Evolutionary conservation across 1,140 invertebrate species (phyloP), one percentile per base, ranked within the genome.

Genomic region (Zaprionus inermis): DNA sequence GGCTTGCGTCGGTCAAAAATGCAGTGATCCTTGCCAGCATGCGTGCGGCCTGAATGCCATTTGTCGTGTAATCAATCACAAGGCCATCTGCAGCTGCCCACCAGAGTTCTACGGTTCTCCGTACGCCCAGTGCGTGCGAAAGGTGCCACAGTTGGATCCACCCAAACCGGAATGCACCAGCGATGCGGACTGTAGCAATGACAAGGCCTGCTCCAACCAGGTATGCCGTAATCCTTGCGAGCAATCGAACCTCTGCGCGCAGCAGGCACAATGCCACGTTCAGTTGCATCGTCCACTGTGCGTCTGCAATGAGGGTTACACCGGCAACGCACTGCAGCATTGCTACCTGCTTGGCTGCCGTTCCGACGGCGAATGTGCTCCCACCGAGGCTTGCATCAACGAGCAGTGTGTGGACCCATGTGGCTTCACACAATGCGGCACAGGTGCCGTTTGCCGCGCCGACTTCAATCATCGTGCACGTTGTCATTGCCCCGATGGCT

Each of bases 31-130:
- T 32, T 97, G 97, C 77, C 93, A 95, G 46, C 96, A 95, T 73
- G 94, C 96, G 41, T 98, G 97, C 81, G 97, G 97, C 44, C 81
- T 97, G 0, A 98, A 98, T 91, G 96, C 97, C 5, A 93, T 98
- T 14, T 98, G 97, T 83, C 94, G 95, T 65, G 95, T 95, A 14
- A 94, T 97, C 7, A 96, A 97, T 84, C 97, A 98, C 85, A 95
- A 95, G 66, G 94, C 96, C 1, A 92, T 96, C 11, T 98, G 97
- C 81, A 95, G 95, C 1, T 97, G 96, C 90, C 96, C 96, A n/a
- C 85, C 93, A 11, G 96, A 95, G 22, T 98, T 96, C 83, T 94
- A 94, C 34, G 97, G 97, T n/a, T 95, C 96, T 72, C 94, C 97
- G 0, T 94, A 95, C 70, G 94, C 96, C 10, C 94, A 96, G 68